phyloP scores from a whole-genome alignment of 2,888 invertebrate species.

The Poecilobothrus nobilitatus region DNA sequence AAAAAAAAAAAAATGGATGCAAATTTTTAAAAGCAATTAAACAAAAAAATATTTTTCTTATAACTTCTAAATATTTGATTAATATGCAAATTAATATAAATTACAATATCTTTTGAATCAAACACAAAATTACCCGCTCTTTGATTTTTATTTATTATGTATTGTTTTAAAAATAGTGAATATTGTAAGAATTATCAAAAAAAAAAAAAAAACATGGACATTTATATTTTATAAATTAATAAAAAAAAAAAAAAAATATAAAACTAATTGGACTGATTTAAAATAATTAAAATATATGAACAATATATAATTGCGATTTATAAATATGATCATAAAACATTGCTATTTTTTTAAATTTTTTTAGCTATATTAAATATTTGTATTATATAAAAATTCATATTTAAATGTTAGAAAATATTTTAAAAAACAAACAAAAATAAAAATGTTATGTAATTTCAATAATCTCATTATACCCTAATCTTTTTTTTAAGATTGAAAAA shows the following conservation, averaged over 20 bases:
- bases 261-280: not conserved
- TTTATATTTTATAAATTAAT: too few species aligned
- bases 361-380: conserved; percentile 1
- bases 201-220: too few species aligned
- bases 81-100: too few species aligned
- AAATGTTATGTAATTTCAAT: not conserved
- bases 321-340: not conserved
- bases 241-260: not conserved
- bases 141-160: too few species aligned
- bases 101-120: too few species aligned
- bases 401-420: conserved; percentile 1
- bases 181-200: too few species aligned
- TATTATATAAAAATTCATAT: not conserved
- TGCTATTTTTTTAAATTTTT: conserved; percentile 5
- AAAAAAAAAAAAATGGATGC: too few species aligned
- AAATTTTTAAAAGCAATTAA: too few species aligned
- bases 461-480: not conserved
- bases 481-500: not conserved
- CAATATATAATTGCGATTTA: not conserved
- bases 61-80: too few species aligned
- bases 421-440: not conserved
- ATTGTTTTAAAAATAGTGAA: too few species aligned
- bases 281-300: not conserved
- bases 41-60: too few species aligned
- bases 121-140: too few species aligned